Evolutionary conservation across 2,797 vertebrate species (phyloP).

Genomic region (Lophotriccus pileatus): DNA sequence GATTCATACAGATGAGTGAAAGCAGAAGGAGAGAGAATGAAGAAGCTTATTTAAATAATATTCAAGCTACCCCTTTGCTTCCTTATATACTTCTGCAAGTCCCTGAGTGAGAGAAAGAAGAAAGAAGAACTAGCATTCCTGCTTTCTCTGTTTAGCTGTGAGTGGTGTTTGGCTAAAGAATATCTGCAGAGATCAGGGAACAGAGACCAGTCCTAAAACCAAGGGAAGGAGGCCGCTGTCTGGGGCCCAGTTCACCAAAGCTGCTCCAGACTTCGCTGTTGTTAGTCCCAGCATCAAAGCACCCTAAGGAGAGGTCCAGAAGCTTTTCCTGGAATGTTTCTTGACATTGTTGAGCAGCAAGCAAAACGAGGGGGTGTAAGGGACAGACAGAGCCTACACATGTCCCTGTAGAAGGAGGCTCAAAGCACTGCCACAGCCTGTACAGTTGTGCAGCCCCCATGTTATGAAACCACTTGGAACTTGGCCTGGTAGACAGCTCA

Average conservation of each 20-base stretch:
- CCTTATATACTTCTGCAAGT: neutral
- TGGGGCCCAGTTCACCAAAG: neutral
- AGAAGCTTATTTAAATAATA: neutral
- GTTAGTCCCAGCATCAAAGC: neutral
- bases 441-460: fast-evolving
- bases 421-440: fast-evolving
- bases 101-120: neutral
- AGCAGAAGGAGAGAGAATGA: neutral
- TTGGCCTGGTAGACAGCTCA: neutral
- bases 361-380: fast-evolving
- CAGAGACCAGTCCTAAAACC: neutral
- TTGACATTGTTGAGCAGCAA: fast-evolving
- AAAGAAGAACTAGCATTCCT: neutral
- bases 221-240: neutral
- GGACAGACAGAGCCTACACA: fast-evolving
- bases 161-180: neutral
- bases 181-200: neutral
- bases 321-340: fast-evolving
- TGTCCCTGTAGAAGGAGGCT: fast-evolving
- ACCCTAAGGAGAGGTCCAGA: neutral
- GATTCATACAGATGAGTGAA: neutral
- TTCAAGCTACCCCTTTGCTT: neutral
- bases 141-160: neutral
- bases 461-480: fast-evolving
- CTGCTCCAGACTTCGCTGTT: neutral